Evolutionary conservation across 2,797 vertebrate genomes (phyloP).

Genomic region (Crocidura indochinensis): DNA sequence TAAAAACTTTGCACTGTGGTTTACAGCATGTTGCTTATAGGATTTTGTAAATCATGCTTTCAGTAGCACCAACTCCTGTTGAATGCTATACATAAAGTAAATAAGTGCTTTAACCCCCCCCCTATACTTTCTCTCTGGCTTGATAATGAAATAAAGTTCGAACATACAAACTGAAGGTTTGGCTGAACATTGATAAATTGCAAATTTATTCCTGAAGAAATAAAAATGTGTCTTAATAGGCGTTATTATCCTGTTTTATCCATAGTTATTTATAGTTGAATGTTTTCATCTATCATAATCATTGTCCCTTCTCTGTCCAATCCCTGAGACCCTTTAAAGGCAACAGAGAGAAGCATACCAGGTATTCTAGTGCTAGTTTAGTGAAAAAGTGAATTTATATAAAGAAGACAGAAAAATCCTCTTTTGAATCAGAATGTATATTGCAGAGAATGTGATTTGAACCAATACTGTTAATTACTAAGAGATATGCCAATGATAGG

Average conservation of each 20-base stretch:
- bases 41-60: no score
- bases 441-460: slow-evolving; percentile 48
- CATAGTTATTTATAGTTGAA: no score
- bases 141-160: not conserved
- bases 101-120: no score
- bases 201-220: not conserved
- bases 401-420: slow-evolving; percentile 6
- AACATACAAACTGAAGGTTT: slow-evolving; percentile 16
- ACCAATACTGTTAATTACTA: not conserved
- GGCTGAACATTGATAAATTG: not conserved
- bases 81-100: no score
- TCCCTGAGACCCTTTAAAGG: no score
- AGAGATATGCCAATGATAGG: not conserved
- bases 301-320: no score
- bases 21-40: no score
- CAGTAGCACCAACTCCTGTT: no score
- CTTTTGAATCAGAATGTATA: not conserved
- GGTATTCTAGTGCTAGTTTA: not conserved
- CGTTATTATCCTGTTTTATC: not conserved
- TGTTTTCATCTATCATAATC: no score
- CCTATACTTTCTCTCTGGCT: no score
- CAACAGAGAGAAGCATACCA: no score
- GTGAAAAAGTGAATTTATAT: not conserved
- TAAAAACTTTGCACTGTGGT: no score
- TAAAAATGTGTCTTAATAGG: not conserved